phyloP scores from a whole-genome alignment of 2,797 vertebrate genomes.

The Pteropus rufus region DNA sequence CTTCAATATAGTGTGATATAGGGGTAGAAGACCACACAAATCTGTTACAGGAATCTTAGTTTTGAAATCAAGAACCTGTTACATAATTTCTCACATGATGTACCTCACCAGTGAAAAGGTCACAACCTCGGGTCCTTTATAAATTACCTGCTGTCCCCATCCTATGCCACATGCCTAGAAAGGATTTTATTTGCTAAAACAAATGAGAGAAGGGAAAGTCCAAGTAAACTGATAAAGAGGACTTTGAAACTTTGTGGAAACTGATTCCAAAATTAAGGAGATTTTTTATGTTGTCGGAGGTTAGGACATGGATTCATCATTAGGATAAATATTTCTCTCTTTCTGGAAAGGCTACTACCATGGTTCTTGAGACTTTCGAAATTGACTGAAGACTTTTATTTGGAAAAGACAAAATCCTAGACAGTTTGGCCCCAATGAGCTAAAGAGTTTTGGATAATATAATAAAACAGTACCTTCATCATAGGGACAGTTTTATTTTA shows the following conservation, averaged over 20 bases:
- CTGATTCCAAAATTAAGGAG: not conserved
- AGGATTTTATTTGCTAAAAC: not conserved
- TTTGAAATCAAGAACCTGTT: not conserved
- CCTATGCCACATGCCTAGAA: not conserved
- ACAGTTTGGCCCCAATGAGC: not conserved
- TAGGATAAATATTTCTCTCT: not conserved
- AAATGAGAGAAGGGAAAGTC: not conserved
- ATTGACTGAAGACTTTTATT: not conserved
- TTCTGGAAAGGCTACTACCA: not conserved
- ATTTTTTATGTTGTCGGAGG: not conserved
- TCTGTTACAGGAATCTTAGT: not conserved
- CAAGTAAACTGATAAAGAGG: not conserved
- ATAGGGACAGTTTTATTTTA: not conserved
- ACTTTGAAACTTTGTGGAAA: not conserved
- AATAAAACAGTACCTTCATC: not conserved
- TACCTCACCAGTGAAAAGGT: not conserved
- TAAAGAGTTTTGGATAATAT: not conserved
- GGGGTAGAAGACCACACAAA: not conserved
- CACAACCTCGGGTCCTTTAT: not conserved
- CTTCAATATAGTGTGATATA: not conserved
- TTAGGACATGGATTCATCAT: not conserved
- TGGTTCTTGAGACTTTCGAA: not conserved
- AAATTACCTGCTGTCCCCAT: not conserved
- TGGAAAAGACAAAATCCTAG: conserved; percentile 23
- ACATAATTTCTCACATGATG: not conserved